These are phyloP conservation scores for Tenualosa ilisha DNA, from an alignment of 2,797 vertebrate genomes.

Conservation along the genomic window DNA sequence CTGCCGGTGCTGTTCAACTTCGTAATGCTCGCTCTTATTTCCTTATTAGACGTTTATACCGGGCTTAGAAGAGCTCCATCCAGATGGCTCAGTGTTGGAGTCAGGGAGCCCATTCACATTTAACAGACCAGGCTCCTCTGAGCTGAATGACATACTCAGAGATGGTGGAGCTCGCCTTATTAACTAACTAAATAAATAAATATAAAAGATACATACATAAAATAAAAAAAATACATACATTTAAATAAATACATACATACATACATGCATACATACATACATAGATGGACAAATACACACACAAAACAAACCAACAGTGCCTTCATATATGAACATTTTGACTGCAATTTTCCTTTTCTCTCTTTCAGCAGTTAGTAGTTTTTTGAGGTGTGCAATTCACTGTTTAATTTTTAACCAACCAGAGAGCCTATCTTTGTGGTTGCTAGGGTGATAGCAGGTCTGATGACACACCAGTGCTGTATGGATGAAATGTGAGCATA, in stretches of 20 bases:
- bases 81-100: background rate
- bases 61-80: constrained; percentile 52
- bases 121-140: background rate
- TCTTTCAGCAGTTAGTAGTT: background rate
- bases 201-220: no score
- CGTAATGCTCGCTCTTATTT: constrained; percentile 71
- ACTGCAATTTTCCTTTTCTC: background rate
- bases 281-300: background rate
- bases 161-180: background rate
- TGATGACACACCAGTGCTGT: background rate
- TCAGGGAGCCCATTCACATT: background rate
- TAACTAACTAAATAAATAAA: no score
- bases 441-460: background rate
- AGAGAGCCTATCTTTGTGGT: no score
- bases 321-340: background rate
- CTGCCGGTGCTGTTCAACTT: constrained; percentile 79
- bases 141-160: background rate
- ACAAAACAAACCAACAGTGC: background rate
- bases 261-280: no score
- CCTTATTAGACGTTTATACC: constrained; percentile 68
- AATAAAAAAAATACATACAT: no score
- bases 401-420: no score
- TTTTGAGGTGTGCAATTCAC: background rate
- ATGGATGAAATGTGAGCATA: background rate
- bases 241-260: no score